Conservation (phyloP, 23 tunicate species). For the Clavelina lepadiformis region DNA sequence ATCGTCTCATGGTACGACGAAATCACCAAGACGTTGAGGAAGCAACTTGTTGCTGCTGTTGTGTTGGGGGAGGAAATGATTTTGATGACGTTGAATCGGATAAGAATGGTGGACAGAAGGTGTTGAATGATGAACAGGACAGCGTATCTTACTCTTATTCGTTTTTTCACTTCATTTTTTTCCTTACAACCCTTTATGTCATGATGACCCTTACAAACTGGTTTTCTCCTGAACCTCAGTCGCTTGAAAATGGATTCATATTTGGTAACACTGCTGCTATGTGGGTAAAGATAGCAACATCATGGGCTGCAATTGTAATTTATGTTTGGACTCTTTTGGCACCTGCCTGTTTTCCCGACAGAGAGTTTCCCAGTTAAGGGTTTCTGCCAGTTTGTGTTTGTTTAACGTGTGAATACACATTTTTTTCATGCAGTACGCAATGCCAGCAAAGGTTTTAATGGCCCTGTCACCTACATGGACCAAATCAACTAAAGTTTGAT, state of each 20-base stretch:
- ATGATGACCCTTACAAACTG: constrained; percentile 98
- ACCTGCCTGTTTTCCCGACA: constrained; percentile 57
- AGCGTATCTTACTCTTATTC: constrained; percentile 77
- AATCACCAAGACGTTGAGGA: constrained; percentile 34
- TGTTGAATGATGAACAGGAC: constrained; percentile 81
- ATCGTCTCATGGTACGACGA: constrained; percentile 34
- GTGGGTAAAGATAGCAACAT: constrained; percentile 92
- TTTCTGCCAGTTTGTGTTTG: too few relatives aligned
- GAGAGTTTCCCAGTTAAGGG: constrained; percentile 27
- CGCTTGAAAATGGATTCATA: constrained; percentile 21
- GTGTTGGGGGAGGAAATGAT: constrained; percentile 37
- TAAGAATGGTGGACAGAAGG: constrained; percentile 37
- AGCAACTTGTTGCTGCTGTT: constrained; percentile 75
- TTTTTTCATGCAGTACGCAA: too few relatives aligned
- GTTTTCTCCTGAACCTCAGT: constrained; percentile 35
- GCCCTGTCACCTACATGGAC: too few relatives aligned
- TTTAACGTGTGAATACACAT: too few relatives aligned
- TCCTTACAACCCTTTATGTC: constrained; percentile 78
- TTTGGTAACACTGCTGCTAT: constrained; percentile 53
- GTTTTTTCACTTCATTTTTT: constrained; percentile 92
- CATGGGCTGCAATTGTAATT: constrained; percentile 83
- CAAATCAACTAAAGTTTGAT: too few relatives aligned
- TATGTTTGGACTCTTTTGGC: constrained; percentile 96
- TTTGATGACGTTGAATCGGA: constrained; percentile 21
- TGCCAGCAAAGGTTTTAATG: too few relatives aligned